A percentile compares a stretch with the other conserved stretches of the same genome.
Conservation (phyloP, 2,113 vertebrate species). For the Pituophis catenifer region DNA sequence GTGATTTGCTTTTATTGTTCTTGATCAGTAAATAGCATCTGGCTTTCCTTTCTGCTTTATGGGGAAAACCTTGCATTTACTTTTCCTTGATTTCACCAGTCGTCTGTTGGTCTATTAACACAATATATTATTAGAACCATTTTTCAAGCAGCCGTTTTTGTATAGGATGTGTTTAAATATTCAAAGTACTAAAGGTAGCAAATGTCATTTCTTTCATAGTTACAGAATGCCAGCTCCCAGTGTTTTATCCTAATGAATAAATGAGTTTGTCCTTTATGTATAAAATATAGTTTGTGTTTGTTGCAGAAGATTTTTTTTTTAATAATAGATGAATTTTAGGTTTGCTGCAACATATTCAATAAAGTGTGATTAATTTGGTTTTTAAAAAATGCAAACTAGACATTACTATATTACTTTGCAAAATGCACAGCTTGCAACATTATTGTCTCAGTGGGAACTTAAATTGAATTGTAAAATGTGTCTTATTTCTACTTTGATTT, state of each 20-base stretch:
- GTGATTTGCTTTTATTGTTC: neutral
- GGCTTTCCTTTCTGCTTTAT: neutral
- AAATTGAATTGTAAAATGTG: slow-evolving; percentile 87
- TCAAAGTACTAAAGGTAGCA: slow-evolving; percentile 62
- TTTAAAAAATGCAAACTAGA: slow-evolving; percentile 88
- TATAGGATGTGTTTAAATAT: slow-evolving; percentile 69
- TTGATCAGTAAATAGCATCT: neutral
- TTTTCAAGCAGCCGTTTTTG: slow-evolving; percentile 64
- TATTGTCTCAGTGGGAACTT: slow-evolving; percentile 87
- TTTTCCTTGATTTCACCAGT: slow-evolving; percentile 8
- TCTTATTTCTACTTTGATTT: slow-evolving; percentile 85
- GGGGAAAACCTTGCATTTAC: neutral
- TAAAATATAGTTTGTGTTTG: slow-evolving; percentile 84
- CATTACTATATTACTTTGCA: slow-evolving; percentile 83
- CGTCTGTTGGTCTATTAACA: slow-evolving; percentile 37
- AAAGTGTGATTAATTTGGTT: slow-evolving; percentile 88
- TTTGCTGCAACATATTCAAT: slow-evolving; percentile 80
- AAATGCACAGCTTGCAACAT: slow-evolving; percentile 88
- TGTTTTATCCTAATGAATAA: slow-evolving; percentile 85
- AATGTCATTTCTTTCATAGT: slow-evolving; percentile 73
- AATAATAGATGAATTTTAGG: slow-evolving; percentile 87
- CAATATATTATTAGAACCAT: slow-evolving; percentile 55
- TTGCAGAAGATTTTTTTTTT: slow-evolving; percentile 77
- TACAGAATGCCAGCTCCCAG: slow-evolving; percentile 78
- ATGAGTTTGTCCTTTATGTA: slow-evolving; percentile 87